These are phyloP conservation scores for Wiebesia pumilae DNA, from an alignment of 1,140 invertebrate genomes.

Conservation along the genomic window DNA sequence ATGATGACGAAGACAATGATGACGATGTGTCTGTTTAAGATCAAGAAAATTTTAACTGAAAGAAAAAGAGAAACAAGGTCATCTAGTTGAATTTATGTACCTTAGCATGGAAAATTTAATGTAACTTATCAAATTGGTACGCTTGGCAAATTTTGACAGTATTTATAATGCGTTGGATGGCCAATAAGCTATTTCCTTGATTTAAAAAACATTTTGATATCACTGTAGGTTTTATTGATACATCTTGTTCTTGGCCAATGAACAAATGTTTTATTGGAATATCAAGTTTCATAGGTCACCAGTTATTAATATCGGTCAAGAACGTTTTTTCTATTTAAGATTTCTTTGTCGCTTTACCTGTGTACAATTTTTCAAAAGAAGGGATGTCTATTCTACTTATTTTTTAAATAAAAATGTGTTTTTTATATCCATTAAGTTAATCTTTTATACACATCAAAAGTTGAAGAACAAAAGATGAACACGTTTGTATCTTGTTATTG, in stretches of 20 bases:
- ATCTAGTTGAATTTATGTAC: neutral
- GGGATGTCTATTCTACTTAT: no score
- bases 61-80: conserved; percentile 14
- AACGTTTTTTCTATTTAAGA: neutral
- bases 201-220: neutral
- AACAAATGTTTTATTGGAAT: neutral
- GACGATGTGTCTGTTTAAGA: neutral
- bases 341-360: neutral
- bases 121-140: neutral
- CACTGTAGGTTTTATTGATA: neutral
- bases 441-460: no score
- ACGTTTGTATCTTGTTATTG: no score
- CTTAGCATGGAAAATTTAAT: neutral
- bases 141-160: neutral
- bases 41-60: conserved; percentile 24
- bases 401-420: no score
- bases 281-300: conserved; percentile 1
- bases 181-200: neutral
- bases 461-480: no score
- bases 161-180: neutral
- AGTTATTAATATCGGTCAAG: conserved; percentile 5
- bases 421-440: no score
- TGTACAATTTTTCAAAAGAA: neutral
- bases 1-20: neutral
- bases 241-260: neutral